Evolutionary conservation across 1,140 invertebrate genomes (phyloP).

Genomic region (Popillia japonica): DNA sequence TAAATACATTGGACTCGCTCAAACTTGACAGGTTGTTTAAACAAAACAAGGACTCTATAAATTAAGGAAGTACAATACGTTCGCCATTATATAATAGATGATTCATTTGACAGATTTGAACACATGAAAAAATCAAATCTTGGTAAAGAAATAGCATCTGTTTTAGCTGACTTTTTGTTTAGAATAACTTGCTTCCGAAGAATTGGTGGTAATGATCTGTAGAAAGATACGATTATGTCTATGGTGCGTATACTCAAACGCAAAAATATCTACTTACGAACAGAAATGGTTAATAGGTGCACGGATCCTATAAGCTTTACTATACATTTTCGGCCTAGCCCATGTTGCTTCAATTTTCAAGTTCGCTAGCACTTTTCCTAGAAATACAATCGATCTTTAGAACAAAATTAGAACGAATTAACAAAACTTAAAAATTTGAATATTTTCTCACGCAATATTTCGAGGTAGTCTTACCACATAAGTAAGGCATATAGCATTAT

Average conservation of each 20-base stretch:
- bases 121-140: no score
- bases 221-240: not conserved
- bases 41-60: not conserved
- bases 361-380: slow-evolving; percentile 28
- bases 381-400: not conserved
- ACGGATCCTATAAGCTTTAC: slow-evolving; percentile 43
- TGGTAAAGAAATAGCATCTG: not conserved
- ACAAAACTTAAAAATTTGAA: slow-evolving; percentile 44
- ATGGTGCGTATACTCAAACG: not conserved
- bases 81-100: no score
- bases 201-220: slow-evolving; percentile 48
- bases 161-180: not conserved
- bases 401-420: slow-evolving; percentile 57
- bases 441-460: not conserved
- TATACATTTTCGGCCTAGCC: slow-evolving; percentile 51
- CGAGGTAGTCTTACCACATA: not conserved
- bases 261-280: slow-evolving; percentile 42
- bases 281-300: slow-evolving; percentile 45
- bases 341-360: slow-evolving; percentile 47
- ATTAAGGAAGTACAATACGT: not conserved
- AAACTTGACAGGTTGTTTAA: not conserved
- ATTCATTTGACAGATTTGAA: no score
- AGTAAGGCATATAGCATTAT: not conserved
- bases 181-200: slow-evolving; percentile 20
- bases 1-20: no score